Conservation (phyloP, 2,113 vertebrate species). For the Apteryx owenii region DNA sequence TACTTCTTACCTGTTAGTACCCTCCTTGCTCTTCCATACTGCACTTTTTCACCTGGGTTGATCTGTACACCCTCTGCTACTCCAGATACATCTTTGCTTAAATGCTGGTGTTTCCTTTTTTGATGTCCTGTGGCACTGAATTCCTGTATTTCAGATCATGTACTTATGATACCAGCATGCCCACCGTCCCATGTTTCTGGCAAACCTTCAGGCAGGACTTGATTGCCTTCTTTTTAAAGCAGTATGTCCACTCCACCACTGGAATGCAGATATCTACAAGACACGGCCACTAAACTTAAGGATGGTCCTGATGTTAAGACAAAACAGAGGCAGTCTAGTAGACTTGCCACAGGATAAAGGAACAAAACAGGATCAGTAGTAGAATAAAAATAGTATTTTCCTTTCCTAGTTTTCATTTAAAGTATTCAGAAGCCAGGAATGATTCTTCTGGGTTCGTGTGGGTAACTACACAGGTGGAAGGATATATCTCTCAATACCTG, state of each 20-base stretch:
- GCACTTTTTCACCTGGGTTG: not conserved
- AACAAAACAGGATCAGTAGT: not conserved
- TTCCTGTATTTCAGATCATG: not conserved
- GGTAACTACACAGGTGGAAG: not conserved
- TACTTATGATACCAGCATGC: not conserved
- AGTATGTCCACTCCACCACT: not conserved
- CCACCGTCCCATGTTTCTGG: not conserved
- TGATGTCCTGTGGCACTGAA: not conserved
- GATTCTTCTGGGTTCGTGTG: not conserved
- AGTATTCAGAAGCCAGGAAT: not conserved
- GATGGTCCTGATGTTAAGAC: not conserved
- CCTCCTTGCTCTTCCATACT: not conserved
- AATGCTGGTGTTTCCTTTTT: rapidly evolving
- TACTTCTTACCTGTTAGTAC: not conserved
- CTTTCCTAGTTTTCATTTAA: not conserved
- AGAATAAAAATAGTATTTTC: not conserved
- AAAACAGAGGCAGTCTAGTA: not conserved
- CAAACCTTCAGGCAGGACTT: not conserved
- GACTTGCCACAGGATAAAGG: not conserved
- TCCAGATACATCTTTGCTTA: not conserved
- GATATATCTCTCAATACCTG: not conserved
- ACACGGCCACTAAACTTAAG: not conserved
- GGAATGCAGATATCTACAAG: not conserved
- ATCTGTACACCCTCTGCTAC: not conserved
- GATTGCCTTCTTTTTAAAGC: not conserved